These are phyloP conservation scores for Zosterops lateralis DNA, from an alignment of 2,113 vertebrate species.

Conservation along the genomic window DNA sequence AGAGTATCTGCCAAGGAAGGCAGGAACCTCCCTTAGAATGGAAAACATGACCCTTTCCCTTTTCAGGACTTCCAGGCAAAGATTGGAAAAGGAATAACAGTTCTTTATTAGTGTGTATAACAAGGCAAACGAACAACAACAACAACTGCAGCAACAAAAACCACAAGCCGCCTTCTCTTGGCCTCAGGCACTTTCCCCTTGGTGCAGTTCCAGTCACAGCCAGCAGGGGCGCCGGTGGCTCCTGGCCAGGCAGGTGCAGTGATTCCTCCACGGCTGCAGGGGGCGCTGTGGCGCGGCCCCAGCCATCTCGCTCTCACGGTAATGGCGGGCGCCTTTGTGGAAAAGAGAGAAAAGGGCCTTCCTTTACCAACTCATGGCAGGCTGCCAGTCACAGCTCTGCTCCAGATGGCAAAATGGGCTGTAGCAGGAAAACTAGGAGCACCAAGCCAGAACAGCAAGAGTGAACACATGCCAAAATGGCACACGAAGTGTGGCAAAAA, in stretches of 20 bases:
- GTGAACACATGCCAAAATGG: too few relatives aligned
- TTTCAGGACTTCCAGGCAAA: background rate
- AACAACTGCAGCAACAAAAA: background rate
- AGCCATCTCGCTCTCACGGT: fast-evolving
- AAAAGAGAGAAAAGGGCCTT: fast-evolving
- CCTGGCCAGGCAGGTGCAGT: fast-evolving
- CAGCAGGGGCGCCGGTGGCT: background rate
- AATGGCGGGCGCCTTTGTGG: fast-evolving
- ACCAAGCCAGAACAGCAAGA: background rate
- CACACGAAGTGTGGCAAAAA: background rate
- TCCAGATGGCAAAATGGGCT: background rate
- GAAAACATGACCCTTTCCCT: background rate
- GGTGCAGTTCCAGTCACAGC: fast-evolving
- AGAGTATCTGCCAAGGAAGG: background rate
- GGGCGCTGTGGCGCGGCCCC: fast-evolving
- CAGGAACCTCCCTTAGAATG: fast-evolving
- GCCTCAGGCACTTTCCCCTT: fast-evolving
- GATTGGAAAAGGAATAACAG: background rate
- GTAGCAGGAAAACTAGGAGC: too few relatives aligned
- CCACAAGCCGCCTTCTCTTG: fast-evolving
- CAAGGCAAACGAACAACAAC: background rate
- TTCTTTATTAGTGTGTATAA: background rate
- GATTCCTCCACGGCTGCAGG: background rate
- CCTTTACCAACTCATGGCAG: fast-evolving
- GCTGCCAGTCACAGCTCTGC: fast-evolving